Evolutionary conservation across 2,888 invertebrate genomes (phyloP).

Genomic region (Eugnorisma glareosa): DNA sequence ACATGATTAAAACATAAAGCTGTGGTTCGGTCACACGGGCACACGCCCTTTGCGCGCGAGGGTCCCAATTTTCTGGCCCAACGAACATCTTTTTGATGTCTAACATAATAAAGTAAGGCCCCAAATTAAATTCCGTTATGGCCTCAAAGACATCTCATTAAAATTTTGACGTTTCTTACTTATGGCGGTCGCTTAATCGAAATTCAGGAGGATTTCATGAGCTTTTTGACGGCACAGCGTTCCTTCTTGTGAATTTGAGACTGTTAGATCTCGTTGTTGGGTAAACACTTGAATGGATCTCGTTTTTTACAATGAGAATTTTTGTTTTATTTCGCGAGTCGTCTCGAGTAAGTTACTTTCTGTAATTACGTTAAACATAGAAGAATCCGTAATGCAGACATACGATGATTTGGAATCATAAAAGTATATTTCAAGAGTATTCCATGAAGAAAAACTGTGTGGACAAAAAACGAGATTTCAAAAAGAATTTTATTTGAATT

Average conservation of each 20-base stretch:
- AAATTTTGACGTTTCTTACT: constrained; percentile 63
- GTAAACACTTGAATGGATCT: neutral
- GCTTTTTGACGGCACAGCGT: constrained; percentile 2
- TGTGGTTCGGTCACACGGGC: constrained; percentile 29
- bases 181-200: constrained; percentile 51
- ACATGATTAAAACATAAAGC: constrained; percentile 58
- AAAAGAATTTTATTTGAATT: too few relatives aligned
- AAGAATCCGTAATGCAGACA: neutral
- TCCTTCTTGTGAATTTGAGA: constrained; percentile 27
- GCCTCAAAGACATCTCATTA: constrained; percentile 68
- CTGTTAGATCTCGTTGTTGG: constrained; percentile 7
- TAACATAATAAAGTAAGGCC: constrained; percentile 68
- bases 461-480: neutral
- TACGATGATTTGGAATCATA: neutral
- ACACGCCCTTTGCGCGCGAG: constrained; percentile 40
- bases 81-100: constrained; percentile 73
- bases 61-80: constrained; percentile 73
- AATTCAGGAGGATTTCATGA: constrained; percentile 39
- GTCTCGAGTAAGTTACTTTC: neutral
- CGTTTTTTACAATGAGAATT: neutral
- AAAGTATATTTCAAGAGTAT: neutral
- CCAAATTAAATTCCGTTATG: constrained; percentile 69
- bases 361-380: neutral
- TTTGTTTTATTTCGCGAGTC: constrained; percentile 3
- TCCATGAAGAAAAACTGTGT: neutral